Percentiles rank a stretch among this genome's conserved stretches.
These are phyloP conservation scores for Neomorphus geoffroyi DNA, from an alignment of 2,797 vertebrate genomes.

Conservation along the genomic window DNA sequence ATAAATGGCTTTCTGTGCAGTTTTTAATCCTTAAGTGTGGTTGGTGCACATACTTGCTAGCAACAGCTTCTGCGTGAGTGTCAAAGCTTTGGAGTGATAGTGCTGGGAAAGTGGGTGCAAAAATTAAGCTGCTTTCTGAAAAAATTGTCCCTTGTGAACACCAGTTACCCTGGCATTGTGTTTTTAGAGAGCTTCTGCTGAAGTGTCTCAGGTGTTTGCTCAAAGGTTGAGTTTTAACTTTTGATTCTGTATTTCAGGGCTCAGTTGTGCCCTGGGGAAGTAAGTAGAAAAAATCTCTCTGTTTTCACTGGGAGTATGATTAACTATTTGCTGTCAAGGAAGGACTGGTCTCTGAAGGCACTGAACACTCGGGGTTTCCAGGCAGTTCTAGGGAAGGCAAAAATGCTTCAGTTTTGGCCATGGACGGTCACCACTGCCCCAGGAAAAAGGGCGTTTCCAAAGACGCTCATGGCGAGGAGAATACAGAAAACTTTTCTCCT, in stretches of 20 bases:
- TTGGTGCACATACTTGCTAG: neutral
- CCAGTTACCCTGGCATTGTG: accelerated
- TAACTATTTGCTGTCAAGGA: neutral
- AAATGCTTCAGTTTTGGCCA: neutral
- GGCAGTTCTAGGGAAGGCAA: neutral
- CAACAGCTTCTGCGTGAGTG: neutral
- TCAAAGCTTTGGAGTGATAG: neutral
- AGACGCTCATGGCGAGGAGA: neutral
- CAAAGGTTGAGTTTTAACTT: neutral
- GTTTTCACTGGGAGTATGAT: neutral
- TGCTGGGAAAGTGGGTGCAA: neutral
- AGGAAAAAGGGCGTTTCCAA: neutral
- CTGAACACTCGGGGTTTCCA: neutral
- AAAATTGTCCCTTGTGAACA: neutral
- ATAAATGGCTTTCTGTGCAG: neutral
- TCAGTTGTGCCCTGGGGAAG: neutral
- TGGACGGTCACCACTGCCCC: neutral
- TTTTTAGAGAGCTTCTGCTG: neutral
- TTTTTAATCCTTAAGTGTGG: neutral
- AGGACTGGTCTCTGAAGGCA: neutral
- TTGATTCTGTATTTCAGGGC: neutral
- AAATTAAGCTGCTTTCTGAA: neutral
- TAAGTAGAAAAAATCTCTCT: neutral
- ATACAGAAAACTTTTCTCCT: neutral
- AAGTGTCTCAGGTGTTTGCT: neutral